Percentiles rank a stretch among this genome's conserved stretches.
Conservation (phyloP, 2,888 invertebrate genomes). For the Drosophila siamana region DNA sequence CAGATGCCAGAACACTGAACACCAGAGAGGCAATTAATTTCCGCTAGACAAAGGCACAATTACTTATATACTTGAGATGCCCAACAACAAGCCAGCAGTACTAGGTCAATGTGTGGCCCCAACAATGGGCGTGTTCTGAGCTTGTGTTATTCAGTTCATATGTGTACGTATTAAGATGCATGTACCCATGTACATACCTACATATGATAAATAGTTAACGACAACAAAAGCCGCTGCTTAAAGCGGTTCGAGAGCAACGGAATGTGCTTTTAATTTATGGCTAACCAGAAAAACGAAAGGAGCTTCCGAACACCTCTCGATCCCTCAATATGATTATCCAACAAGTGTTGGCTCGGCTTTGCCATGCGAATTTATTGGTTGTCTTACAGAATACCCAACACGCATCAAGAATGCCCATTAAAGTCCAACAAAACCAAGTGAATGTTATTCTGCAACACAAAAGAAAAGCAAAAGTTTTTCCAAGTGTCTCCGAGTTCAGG, state of each 20-base stretch:
- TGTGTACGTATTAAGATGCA: not conserved
- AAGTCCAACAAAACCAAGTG: slow-evolving; percentile 34
- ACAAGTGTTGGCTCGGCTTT: slow-evolving; percentile 6
- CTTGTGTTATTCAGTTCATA: not conserved
- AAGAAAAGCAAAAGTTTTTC: slow-evolving; percentile 56
- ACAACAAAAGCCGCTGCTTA: slow-evolving; percentile 41
- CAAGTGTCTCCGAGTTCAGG: slow-evolving; percentile 23
- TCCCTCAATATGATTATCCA: slow-evolving; percentile 14
- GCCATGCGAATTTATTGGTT: slow-evolving; percentile 33
- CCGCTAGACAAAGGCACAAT: slow-evolving; percentile 65
- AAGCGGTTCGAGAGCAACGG: slow-evolving; percentile 23
- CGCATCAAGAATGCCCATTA: slow-evolving; percentile 39
- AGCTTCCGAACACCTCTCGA: not conserved
- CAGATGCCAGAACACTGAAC: slow-evolving; percentile 53
- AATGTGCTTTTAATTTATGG: slow-evolving; percentile 52
- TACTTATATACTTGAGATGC: slow-evolving; percentile 46
- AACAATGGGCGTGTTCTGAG: slow-evolving; percentile 42
- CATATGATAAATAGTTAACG: slow-evolving; percentile 45
- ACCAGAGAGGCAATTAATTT: slow-evolving; percentile 72
- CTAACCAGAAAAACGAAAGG: not conserved
- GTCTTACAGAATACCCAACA: slow-evolving; percentile 2
- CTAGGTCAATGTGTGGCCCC: slow-evolving; percentile 49
- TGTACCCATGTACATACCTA: not conserved
- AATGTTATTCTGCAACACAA: slow-evolving; percentile 31
- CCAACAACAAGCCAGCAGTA: slow-evolving; percentile 21